A percentile compares a stretch with the other conserved stretches of the same genome.
These are phyloP conservation scores for Alviniconcha marisindica DNA, from an alignment of 1,140 invertebrate genomes.

Conservation along the genomic window DNA sequence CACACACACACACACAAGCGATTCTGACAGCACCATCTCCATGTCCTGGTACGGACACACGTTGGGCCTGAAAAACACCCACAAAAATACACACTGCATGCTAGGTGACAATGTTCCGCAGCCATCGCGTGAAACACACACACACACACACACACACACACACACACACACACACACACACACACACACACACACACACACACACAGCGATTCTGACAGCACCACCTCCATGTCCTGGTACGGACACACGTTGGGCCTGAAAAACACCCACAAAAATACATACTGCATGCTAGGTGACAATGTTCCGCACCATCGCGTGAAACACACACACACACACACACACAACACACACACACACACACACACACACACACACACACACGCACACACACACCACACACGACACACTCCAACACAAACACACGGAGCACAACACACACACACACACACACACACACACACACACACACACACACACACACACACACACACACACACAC, in stretches of 20 bases:
- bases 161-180: not conserved
- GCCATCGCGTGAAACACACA: too few relatives aligned
- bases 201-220: conserved; percentile 58
- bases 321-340: not conserved
- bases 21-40: conserved; percentile 64
- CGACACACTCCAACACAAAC: too few relatives aligned
- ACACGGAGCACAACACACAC: not conserved
- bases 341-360: not conserved
- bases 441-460: not conserved
- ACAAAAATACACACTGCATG: too few relatives aligned
- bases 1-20: conserved; percentile 41
- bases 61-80: conserved; percentile 72
- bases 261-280: too few relatives aligned
- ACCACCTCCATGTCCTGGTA: conserved; percentile 70
- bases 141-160: not conserved
- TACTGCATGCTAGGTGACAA: too few relatives aligned
- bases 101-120: not conserved
- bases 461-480: not conserved
- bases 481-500: not conserved
- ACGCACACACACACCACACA: too few relatives aligned
- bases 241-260: conserved; percentile 74
- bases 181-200: not conserved
- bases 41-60: conserved; percentile 73
- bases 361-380: not conserved
- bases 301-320: not conserved